Base-by-base conservation (phyloP, 2,113 vertebrate genomes). In the Aegotheles bennettii region DNA sequence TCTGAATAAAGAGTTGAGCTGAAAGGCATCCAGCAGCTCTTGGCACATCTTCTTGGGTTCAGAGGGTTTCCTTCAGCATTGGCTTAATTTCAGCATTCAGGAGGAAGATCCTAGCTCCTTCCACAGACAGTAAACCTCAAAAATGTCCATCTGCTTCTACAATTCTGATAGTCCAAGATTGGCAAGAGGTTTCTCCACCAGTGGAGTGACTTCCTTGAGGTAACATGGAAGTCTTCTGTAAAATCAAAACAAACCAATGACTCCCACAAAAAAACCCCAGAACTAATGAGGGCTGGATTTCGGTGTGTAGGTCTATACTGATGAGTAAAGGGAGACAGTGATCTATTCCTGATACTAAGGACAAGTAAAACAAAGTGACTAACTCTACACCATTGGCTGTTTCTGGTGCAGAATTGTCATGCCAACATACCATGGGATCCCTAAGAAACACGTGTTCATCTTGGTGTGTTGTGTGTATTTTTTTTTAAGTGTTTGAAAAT, bases 391-490 rank as follows among this genome's bases (percentile, higher is more conserved):
- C 40, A 56, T 10, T 3, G 6, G 6, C 15, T 93, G 19, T n/a
- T 83, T 86, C 60, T 87, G 45, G 35, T 54, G 16, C 13, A 88
- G 42, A 47, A 63, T 29, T 82, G 19, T 47, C 38, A 36, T 53
- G 25, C 18, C 56, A 60, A 40, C 4, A 24, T 29, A 82, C 10
- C 29, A 85, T 11, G 4, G 13, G 1, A 19, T 38, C 3, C 48
- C 31, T 48, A 82, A 75, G 65, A 63, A 81, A 51, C 2, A 26
- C n/a, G 4, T 28, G 16, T 10, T 51, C 28, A 23, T 78, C 13
- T 65, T 61, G 24, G 9, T 4, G 11, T 40, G 7, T 35, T 79
- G 6, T 26, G 60, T 11, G 16, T 7, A 1, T 0, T 0, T 50
- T 51, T 74, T 26, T 16, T 6, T 31, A 54, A 4, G 2, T 70